Evolutionary conservation across 2,888 invertebrate genomes (phyloP).

Genomic region (Nycteola revayana): DNA sequence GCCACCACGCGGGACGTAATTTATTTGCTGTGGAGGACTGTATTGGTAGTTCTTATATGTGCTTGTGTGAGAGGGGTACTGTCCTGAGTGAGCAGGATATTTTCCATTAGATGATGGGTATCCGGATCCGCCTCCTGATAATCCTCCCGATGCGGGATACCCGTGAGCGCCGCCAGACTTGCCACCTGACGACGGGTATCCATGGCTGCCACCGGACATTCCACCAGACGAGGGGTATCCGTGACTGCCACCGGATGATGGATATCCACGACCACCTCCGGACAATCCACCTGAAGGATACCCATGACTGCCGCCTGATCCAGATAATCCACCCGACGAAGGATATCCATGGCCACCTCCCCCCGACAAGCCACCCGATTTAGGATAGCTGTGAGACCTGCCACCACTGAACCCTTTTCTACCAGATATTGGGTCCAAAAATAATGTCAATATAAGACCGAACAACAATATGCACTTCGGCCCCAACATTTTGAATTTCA

Average conservation of each 20-base stretch:
- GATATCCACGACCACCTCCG: slow-evolving; percentile 33
- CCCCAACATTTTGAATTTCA: slow-evolving; percentile 41
- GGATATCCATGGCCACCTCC: slow-evolving; percentile 47
- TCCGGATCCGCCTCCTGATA: slow-evolving; percentile 11
- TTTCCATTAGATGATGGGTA: slow-evolving; percentile 5
- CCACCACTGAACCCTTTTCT: slow-evolving; percentile 39
- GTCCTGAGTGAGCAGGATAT: neutral
- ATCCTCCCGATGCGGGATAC: slow-evolving; percentile 15
- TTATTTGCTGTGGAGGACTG: slow-evolving; percentile 63
- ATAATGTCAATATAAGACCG: slow-evolving; percentile 41
- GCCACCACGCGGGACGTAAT: slow-evolving; percentile 53
- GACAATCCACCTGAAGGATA: slow-evolving; percentile 36
- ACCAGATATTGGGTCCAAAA: slow-evolving; percentile 38
- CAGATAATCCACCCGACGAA: slow-evolving; percentile 41
- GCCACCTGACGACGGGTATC: slow-evolving; percentile 33
- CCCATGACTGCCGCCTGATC: slow-evolving; percentile 37
- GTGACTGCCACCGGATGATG: slow-evolving; percentile 22
- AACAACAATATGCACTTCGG: slow-evolving; percentile 48
- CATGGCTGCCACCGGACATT: slow-evolving; percentile 25
- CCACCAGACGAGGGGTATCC: slow-evolving; percentile 38
- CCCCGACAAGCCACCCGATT: slow-evolving; percentile 40
- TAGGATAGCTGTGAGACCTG: slow-evolving; percentile 50
- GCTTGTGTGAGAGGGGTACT: slow-evolving; percentile 23
- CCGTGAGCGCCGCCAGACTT: slow-evolving; percentile 23
- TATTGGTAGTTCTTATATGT: slow-evolving; percentile 63